Percentiles rank a stretch among this genome's conserved stretches.
Conservation (phyloP, 2,797 vertebrate species). For the Microctenopoma lineatum region DNA sequence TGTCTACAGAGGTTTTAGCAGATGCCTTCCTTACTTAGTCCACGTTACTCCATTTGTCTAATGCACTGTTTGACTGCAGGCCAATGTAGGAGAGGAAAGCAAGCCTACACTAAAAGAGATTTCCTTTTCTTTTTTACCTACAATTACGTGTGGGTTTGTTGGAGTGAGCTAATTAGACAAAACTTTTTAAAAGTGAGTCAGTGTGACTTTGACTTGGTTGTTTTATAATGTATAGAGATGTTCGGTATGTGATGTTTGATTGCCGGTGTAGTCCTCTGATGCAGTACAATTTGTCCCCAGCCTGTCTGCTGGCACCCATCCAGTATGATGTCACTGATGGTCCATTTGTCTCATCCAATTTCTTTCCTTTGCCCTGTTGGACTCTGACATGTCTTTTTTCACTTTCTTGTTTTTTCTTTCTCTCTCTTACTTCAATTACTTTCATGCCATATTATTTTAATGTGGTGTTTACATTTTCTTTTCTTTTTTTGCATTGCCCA, state of each 20-base stretch:
- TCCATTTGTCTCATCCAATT: conserved; percentile 68
- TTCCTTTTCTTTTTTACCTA: not conserved
- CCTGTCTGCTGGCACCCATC: conserved; percentile 56
- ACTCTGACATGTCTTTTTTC: conserved; percentile 42
- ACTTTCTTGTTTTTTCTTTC: conserved; percentile 24
- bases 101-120: conserved; percentile 1
- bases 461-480: not conserved
- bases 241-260: conserved; percentile 34
- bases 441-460: conserved; percentile 1
- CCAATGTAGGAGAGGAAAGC: conserved; percentile 52
- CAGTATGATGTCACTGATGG: conserved; percentile 49
- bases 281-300: conserved; percentile 49
- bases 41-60: conserved; percentile 56
- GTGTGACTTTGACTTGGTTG: not conserved
- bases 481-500: not conserved
- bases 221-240: not conserved
- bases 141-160: not conserved
- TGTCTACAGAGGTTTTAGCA: conserved; percentile 54
- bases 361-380: conserved; percentile 37
- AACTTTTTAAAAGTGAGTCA: not conserved
- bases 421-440: not conserved
- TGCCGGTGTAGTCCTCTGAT: conserved; percentile 40
- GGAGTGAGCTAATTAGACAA: not conserved
- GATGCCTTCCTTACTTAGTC: conserved; percentile 51
- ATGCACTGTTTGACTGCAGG: conserved; percentile 81